Evolutionary conservation across 2,888 invertebrate genomes (phyloP), one percentile per base, ranked within the genome.

Genomic region (Adelphocoris suturalis): DNA sequence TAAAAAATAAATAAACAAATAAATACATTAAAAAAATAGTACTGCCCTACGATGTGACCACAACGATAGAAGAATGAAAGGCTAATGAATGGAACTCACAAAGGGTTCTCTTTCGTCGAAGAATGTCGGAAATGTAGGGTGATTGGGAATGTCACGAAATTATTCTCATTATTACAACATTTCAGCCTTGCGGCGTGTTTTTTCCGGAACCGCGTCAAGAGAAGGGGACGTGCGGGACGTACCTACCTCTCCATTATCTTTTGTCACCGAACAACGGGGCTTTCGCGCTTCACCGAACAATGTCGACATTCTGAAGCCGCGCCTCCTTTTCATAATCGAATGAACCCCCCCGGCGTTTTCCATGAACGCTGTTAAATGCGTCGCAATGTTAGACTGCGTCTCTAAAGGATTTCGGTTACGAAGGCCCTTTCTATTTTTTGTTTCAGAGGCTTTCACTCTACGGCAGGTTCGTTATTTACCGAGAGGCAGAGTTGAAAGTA

Each of bases 211-310:
- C 52, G 13, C 9, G 16, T 52, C 52, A 2, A 37, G 37, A 7
- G 37, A 37, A 37, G 37, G 52, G 52, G 14, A 3, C 14, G 11
- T 11, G 52, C 13, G 52, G 52, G 16, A 52, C 52, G 11, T 16
- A 16, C 1, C 52, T 13, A 52, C 37, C 37, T 37, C 52, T 23
- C 68, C 13, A 23, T 68, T 27, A 23, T 23, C 68, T 27, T 27
- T 68, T 68, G 68, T 68, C 23, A 68, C 68, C 27, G 23, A 68
- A 68, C 68, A 23, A 23, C 68, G 27, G 23, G 19, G 27, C 68
- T 68, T 68, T 68, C 68, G 68, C 68, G 68, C 68, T 68, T 68
- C 68, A 68, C 68, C 23, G 68, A 68, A 68, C 68, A 68, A 68
- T 68, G 68, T 68, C 68, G 68, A 68, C 68, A 68, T 68, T 68